A percentile compares a stretch with the other conserved stretches of the same genome.
phyloP scores from a whole-genome alignment of 2,888 invertebrate species.

The Chironomus tentans region DNA sequence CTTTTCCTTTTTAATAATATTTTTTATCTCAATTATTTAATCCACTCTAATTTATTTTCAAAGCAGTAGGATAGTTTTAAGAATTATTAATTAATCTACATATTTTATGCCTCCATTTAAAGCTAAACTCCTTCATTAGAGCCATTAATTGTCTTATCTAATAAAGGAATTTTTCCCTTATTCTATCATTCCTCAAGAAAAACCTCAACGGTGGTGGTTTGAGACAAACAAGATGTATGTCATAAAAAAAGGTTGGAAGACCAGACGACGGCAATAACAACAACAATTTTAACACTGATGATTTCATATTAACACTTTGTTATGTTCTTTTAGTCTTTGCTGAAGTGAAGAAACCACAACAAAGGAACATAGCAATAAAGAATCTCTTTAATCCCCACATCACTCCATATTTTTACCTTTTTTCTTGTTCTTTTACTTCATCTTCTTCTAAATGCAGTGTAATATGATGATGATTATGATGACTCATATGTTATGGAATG shows the following conservation, averaged over 20 bases:
- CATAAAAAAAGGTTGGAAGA: background rate
- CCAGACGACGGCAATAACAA: background rate
- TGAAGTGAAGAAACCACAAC: background rate
- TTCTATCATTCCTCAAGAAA: no score
- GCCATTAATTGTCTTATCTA: background rate
- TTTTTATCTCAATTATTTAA: no score
- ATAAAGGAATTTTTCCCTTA: background rate
- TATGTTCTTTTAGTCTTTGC: background rate
- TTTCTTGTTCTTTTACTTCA: background rate
- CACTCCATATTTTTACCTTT: background rate
- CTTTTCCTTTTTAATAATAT: no score
- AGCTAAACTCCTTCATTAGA: background rate
- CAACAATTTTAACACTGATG: background rate
- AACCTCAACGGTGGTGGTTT: background rate
- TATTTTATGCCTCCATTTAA: no score
- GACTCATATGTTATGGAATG: constrained; percentile 14
- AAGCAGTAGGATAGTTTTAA: background rate
- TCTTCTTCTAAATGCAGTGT: background rate
- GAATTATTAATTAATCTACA: background rate
- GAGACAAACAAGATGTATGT: background rate
- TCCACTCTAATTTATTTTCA: no score
- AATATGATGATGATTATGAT: background rate
- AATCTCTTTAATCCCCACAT: background rate
- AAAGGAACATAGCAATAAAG: background rate
- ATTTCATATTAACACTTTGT: background rate